Percentiles rank a stretch among this genome's conserved stretches.
Conservation (phyloP, 2,888 invertebrate species). For the Panopea generosa region DNA sequence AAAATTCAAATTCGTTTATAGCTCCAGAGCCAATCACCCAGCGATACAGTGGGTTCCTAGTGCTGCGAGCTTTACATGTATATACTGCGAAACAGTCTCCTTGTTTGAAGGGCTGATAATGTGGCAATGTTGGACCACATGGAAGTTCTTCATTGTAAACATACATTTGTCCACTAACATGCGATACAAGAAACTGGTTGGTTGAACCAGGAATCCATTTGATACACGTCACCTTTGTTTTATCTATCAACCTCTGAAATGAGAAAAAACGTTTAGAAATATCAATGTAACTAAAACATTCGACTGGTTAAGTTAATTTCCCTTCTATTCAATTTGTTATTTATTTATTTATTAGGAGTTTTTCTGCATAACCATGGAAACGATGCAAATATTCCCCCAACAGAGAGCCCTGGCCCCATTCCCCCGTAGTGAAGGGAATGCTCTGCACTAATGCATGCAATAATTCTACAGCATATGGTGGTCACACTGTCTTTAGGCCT, state of each 20-base stretch:
- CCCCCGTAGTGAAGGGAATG: too few species aligned
- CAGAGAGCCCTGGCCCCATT: too few species aligned
- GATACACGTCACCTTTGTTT: constrained; percentile 97
- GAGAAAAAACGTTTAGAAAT: constrained; percentile 43
- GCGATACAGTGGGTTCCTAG: constrained; percentile 96
- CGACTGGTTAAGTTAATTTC: neutral
- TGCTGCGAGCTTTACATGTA: constrained; percentile 98
- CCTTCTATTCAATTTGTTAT: too few species aligned
- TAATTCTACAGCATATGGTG: too few species aligned
- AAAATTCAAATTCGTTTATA: constrained; percentile 99
- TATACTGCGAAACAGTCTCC: constrained; percentile 97
- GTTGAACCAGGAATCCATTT: constrained; percentile 98
- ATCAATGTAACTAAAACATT: neutral
- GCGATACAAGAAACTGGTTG: constrained; percentile 96
- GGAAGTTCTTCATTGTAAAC: constrained; percentile 96
- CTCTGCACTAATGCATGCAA: too few species aligned
- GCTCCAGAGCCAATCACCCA: constrained; percentile 87
- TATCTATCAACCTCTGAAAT: constrained; percentile 95
- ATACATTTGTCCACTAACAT: constrained; percentile 98
- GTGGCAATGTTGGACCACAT: constrained; percentile 95
- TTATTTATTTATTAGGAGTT: too few species aligned
- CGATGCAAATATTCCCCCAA: too few species aligned
- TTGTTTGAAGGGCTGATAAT: constrained; percentile 97
- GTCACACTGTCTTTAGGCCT: too few species aligned
- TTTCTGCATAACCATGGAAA: too few species aligned